Evolutionary conservation across 1,140 invertebrate species (phyloP).

Genomic region (Doryteuthis pealeii): DNA sequence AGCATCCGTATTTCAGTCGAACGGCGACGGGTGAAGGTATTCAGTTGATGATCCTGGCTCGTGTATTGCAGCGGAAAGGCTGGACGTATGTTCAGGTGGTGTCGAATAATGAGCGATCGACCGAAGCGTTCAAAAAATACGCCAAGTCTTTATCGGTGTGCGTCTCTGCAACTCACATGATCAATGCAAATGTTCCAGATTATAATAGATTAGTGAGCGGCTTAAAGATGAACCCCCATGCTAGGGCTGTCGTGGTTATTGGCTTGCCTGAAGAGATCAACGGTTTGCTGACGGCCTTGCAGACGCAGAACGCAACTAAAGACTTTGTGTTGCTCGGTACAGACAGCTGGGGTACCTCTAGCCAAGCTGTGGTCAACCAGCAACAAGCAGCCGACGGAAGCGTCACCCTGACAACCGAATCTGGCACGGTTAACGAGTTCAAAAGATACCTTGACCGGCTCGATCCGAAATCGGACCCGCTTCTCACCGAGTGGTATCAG

Average conservation of each 20-base stretch:
- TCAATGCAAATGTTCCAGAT: conserved; percentile 18
- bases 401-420: conserved; percentile 30
- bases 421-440: conserved; percentile 20
- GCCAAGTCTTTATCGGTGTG: conserved; percentile 30
- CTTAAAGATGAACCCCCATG: conserved; percentile 21
- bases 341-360: conserved; percentile 33
- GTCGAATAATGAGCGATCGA: conserved; percentile 16
- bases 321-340: conserved; percentile 42
- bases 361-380: background rate
- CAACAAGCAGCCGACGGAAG: conserved; percentile 31
- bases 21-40: conserved; percentile 77
- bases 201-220: conserved; percentile 27
- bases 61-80: conserved; percentile 29
- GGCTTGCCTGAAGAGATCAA: conserved; percentile 24
- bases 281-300: conserved; percentile 29
- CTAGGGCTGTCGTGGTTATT: conserved; percentile 39
- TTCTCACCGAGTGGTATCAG: conserved; percentile 47
- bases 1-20: conserved; percentile 75
- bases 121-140: conserved; percentile 5
- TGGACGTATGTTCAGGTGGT: conserved; percentile 48
- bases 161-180: conserved; percentile 29
- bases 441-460: conserved; percentile 28
- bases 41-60: conserved; percentile 71
- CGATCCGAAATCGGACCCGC: conserved; percentile 18
- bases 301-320: conserved; percentile 13